These are phyloP conservation scores for Gerris lacustris DNA, from an alignment of 2,888 invertebrate species.

Conservation along the genomic window DNA sequence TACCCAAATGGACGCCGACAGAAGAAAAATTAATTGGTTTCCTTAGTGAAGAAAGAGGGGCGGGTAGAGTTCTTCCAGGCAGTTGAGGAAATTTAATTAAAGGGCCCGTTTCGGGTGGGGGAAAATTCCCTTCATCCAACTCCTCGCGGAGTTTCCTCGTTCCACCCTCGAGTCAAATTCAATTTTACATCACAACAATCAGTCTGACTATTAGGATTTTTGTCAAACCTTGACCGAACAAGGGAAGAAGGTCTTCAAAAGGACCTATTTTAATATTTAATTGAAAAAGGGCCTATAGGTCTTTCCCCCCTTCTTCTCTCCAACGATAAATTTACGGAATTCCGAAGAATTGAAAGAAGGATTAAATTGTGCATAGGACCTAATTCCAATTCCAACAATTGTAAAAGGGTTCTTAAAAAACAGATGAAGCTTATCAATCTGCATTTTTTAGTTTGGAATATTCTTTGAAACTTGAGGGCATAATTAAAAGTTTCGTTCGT, in stretches of 20 bases:
- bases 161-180: not conserved
- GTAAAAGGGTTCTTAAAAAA: too few species aligned
- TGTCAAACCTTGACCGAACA: not conserved
- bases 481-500: too few species aligned
- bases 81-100: not conserved
- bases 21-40: slow-evolving; percentile 5
- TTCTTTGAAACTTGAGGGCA: too few species aligned
- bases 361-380: not conserved
- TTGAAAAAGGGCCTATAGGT: not conserved
- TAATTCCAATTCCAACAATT: not conserved
- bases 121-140: not conserved
- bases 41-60: not conserved
- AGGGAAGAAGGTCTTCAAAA: not conserved
- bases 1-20: not conserved
- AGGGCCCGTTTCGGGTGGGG: not conserved
- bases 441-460: too few species aligned
- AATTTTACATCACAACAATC: not conserved
- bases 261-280: not conserved
- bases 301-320: not conserved
- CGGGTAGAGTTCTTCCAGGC: not conserved
- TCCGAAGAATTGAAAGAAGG: not conserved
- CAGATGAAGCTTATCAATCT: too few species aligned
- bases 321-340: not conserved
- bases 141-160: not conserved
- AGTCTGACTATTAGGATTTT: not conserved